phyloP scores from a whole-genome alignment of 2,797 vertebrate genomes.

The Protonibea diacanthus region DNA sequence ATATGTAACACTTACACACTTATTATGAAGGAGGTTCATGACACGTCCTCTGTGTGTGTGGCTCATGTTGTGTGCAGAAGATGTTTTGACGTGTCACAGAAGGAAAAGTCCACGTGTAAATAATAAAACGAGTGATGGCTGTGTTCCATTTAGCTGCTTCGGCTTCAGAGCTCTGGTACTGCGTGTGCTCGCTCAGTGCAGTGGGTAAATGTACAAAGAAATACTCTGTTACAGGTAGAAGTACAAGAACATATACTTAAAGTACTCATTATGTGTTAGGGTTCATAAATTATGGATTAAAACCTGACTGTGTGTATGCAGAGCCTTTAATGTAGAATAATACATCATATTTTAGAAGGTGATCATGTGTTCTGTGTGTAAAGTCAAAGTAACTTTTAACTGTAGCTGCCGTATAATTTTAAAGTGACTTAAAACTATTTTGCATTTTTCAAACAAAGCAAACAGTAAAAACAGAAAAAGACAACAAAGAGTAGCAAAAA shows the following conservation, averaged over 20 bases:
- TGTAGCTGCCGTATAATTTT: no score
- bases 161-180: background rate
- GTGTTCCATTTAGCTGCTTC: constrained; percentile 1
- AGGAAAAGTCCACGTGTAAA: background rate
- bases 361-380: background rate
- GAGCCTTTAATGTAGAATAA: no score
- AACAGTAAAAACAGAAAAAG: no score
- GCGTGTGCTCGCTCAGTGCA: background rate
- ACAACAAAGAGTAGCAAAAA: no score
- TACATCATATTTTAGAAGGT: no score
- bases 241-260: background rate
- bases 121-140: background rate
- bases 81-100: no score
- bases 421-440: no score
- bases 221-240: background rate
- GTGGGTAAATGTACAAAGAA: background rate
- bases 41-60: background rate
- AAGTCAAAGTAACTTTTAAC: background rate
- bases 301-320: no score
- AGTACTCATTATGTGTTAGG: background rate
- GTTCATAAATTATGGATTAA: no score
- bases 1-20: background rate
- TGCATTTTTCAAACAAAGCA: no score
- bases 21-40: background rate
- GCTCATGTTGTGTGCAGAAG: background rate